These are phyloP conservation scores for Hetaerina americana DNA, from an alignment of 1,140 invertebrate species.

Conservation along the genomic window DNA sequence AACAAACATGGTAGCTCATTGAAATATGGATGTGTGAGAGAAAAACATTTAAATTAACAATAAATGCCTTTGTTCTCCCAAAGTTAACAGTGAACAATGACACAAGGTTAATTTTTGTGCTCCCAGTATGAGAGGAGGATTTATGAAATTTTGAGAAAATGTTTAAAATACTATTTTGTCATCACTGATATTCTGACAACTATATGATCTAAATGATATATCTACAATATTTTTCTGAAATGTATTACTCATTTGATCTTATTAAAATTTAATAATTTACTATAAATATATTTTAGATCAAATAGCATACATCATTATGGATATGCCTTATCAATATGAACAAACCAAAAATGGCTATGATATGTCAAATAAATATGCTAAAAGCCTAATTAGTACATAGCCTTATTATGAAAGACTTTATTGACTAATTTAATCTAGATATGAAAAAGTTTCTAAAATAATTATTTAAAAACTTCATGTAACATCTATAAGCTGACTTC, in stretches of 20 bases:
- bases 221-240: not conserved
- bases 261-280: constrained; percentile 1
- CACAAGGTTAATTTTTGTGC: too few relatives aligned
- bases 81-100: too few relatives aligned
- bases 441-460: constrained; percentile 1
- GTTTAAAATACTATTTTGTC: not conserved
- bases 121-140: too few relatives aligned
- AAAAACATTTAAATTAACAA: too few relatives aligned
- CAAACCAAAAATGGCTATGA: not conserved
- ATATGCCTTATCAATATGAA: not conserved
- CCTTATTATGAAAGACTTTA: not conserved
- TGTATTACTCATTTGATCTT: not conserved
- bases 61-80: too few relatives aligned
- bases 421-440: not conserved
- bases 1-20: too few relatives aligned
- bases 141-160: not conserved
- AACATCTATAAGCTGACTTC: not conserved
- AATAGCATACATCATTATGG: not conserved
- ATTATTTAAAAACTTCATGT: not conserved
- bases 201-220: not conserved
- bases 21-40: too few relatives aligned
- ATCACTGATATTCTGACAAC: not conserved
- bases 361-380: not conserved
- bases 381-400: not conserved
- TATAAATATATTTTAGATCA: not conserved